A percentile compares a stretch with the other conserved stretches of the same genome.
Conservation (phyloP, 2,888 invertebrate species). For the Scaptomyza reducta region DNA sequence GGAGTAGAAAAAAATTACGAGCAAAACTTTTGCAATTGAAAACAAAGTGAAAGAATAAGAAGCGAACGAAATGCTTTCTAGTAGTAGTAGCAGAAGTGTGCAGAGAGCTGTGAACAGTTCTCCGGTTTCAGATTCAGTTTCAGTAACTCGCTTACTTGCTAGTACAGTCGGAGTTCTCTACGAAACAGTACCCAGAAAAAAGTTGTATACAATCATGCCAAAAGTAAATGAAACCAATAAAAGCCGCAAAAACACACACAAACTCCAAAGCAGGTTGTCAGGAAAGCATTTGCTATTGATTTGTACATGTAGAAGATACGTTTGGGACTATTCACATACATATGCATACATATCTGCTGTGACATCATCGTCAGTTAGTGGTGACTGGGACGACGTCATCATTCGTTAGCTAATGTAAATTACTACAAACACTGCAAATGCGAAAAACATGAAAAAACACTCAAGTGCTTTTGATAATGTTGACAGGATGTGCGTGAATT, state of each 20-base stretch:
- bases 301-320: conserved; percentile 26
- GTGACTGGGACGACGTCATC: conserved; percentile 33
- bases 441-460: conserved; percentile 67
- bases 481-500: conserved; percentile 53
- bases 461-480: conserved; percentile 49
- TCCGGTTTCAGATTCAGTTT: conserved; percentile 39
- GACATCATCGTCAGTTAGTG: conserved; percentile 31
- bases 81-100: conserved; percentile 25
- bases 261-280: conserved; percentile 40
- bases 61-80: conserved; percentile 12
- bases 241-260: conserved; percentile 10
- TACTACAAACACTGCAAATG: conserved; percentile 48
- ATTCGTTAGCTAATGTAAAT: conserved; percentile 42
- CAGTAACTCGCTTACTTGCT: conserved; percentile 39
- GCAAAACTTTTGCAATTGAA: conserved; percentile 71
- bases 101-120: conserved; percentile 56
- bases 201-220: conserved; percentile 12
- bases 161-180: conserved; percentile 15
- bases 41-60: conserved; percentile 48
- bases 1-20: conserved; percentile 28
- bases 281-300: conserved; percentile 64
- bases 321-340: conserved; percentile 3
- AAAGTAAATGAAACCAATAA: conserved; percentile 35
- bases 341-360: conserved; percentile 11
- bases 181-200: neutral